Evolutionary conservation across 1,140 invertebrate species (phyloP), one percentile per base, ranked within the genome.

Genomic region (Littorina saxatilis): DNA sequence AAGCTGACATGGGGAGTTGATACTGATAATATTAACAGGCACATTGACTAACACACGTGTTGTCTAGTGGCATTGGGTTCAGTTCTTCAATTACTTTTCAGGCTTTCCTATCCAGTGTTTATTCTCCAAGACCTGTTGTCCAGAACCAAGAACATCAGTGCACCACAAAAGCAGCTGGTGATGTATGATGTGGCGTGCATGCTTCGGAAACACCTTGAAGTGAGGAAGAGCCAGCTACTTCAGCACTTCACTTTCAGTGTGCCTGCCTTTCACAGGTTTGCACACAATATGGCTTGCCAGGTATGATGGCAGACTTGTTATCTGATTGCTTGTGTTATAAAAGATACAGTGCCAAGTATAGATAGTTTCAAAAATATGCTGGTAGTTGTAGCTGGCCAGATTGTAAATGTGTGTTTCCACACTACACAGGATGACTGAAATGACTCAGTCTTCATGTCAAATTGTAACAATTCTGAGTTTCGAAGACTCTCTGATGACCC

Each of bases 161-260:
- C 11, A 37, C 17, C 35, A 17, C 7, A 73, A 68, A 68, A 35
- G 11, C 32, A 68, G n/a, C 15, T n/a, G n/a, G n/a, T 73, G 5
- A 73, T 73, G 70, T 73, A 73, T 43, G 70, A 73, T 73, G 40
- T 73, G 32, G 70, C 70, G 20, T 73, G 70, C 70, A 73, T 11
- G 32, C 35, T 73, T 11, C 70, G 39, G 20, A 27, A 9, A 7
- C 70, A 73, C 39, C 13, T 73, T 9, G 27, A 35, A 37, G 27
- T 29, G 11, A 66, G 13, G 9, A n/a, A n/a, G 11, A 32, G 29
- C 29, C 13, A 66, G 17, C 61, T 66, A 11, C 13, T 27, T 32
- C 9, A 66, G 29, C 13, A 66, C 17, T 66, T 66, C 29, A 20
- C 9, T 15, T 32, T 66, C 27, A 27, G 13, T 13, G 61, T 66